Conservation (phyloP, 2,888 invertebrate species). For the Zaprionus lineosus region DNA sequence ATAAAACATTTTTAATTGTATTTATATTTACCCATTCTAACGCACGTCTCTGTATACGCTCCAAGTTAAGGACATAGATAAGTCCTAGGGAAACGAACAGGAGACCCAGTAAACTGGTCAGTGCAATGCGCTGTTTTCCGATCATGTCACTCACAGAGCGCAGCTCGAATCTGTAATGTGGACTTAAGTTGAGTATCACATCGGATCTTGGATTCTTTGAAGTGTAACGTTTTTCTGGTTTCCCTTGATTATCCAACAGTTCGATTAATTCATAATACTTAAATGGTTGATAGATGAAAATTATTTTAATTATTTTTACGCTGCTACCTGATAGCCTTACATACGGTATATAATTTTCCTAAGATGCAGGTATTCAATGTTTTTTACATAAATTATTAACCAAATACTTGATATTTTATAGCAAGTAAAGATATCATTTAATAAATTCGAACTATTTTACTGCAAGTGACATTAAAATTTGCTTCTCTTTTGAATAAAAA, state of each 20-base stretch:
- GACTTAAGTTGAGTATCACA: neutral
- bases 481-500: too few relatives aligned
- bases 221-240: conserved; percentile 14
- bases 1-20: neutral
- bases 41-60: conserved; percentile 44
- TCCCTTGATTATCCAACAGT: neutral
- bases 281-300: too few relatives aligned
- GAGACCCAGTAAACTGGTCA: conserved; percentile 53
- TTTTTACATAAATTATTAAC: too few relatives aligned
- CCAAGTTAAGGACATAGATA: conserved; percentile 45
- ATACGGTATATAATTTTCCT: too few relatives aligned
- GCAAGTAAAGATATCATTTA: too few relatives aligned
- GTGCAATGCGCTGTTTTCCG: conserved; percentile 54
- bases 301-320: too few relatives aligned
- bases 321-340: too few relatives aligned
- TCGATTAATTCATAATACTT: too few relatives aligned
- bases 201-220: neutral
- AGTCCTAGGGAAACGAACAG: conserved; percentile 40
- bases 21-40: conserved; percentile 47
- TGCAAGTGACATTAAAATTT: too few relatives aligned
- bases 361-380: too few relatives aligned
- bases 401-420: too few relatives aligned
- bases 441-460: too few relatives aligned
- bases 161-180: conserved; percentile 20
- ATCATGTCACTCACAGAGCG: conserved; percentile 42